These are phyloP conservation scores for Promerops cafer DNA, from an alignment of 2,113 vertebrate species.

Conservation along the genomic window DNA sequence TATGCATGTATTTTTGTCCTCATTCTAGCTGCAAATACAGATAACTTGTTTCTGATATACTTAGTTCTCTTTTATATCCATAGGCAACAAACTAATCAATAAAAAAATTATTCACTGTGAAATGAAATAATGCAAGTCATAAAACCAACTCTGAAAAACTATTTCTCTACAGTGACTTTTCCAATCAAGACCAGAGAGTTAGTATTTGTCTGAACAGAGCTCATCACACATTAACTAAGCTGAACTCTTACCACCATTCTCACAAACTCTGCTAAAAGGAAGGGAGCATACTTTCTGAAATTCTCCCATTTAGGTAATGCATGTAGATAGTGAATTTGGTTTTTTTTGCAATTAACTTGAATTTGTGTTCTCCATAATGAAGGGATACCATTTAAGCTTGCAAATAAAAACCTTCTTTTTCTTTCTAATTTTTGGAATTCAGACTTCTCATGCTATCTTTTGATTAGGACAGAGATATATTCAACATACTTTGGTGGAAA, in stretches of 20 bases:
- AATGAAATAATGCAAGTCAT: not conserved
- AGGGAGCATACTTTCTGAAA: not conserved
- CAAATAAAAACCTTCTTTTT: not conserved
- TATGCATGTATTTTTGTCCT: not conserved
- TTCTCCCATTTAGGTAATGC: not conserved
- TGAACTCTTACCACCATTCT: not conserved
- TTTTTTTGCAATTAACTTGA: not conserved
- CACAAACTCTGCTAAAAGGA: not conserved
- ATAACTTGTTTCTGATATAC: not conserved
- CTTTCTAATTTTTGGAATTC: not conserved
- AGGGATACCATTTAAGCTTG: not conserved
- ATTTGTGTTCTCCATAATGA: not conserved
- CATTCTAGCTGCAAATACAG: not conserved
- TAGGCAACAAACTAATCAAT: not conserved
- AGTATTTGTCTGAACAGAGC: not conserved
- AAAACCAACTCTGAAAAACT: not conserved
- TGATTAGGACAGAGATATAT: not conserved
- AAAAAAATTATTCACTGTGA: not conserved
- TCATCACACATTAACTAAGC: not conserved
- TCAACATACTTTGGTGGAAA: not conserved
- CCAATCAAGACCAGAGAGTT: not conserved
- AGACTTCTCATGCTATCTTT: accelerated
- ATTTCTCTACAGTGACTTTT: not conserved
- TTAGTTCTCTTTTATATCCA: not conserved
- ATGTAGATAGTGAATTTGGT: not conserved